Base-by-base conservation (phyloP, 2,113 vertebrate species). In the Speoplatyrhinus poulsoni region DNA sequence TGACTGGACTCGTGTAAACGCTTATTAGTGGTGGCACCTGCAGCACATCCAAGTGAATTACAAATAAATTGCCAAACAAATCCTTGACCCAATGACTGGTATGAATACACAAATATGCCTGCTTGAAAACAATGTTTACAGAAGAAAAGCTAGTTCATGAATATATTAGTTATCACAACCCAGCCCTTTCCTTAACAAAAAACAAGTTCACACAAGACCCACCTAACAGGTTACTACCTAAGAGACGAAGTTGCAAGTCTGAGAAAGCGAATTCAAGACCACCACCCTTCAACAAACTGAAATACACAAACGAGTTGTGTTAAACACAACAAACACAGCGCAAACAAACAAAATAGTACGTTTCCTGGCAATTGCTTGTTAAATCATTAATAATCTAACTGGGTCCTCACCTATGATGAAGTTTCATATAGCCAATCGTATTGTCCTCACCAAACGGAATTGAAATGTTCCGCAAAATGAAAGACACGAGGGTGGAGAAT, bases 131-230 rank as follows among this genome's bases (percentile, higher is more conserved):
- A 46, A 4, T 69, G 69, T 77, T 85, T 74, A 80, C 64, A 62
- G 33, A 49, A 5, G 17, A 46, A 70, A 58, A 49, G 55, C 17
- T n/a, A 46, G 60, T 71, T 69, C 52, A 50, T 66, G 62, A 62
- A 76, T 62, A 65, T 36, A 59, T 58, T 64, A 79, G 85, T 90
- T 85, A 72, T 87, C 84, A 78, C 68, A 85, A 81, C 88, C 87
- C 80, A 65, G 48, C 12, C 53, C 16, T 79, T 83, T 74, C 60
- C 62, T 68, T 57, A 75, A 64, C 64, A 70, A 86, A 87, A 83
- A 87, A 83, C 87, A 89, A 77, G 85, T 83, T 70, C 50, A 65
- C 57, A 83, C 87, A 88, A 16, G 86, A 91, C 87, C 78, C 72
- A 89, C 72, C 84, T 33, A 86, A 89, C 89, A 85, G 86, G 89